A percentile compares a stretch with the other conserved stretches of the same genome.
phyloP scores from a whole-genome alignment of 2,888 invertebrate genomes.

The Keiferia lycopersicella region DNA sequence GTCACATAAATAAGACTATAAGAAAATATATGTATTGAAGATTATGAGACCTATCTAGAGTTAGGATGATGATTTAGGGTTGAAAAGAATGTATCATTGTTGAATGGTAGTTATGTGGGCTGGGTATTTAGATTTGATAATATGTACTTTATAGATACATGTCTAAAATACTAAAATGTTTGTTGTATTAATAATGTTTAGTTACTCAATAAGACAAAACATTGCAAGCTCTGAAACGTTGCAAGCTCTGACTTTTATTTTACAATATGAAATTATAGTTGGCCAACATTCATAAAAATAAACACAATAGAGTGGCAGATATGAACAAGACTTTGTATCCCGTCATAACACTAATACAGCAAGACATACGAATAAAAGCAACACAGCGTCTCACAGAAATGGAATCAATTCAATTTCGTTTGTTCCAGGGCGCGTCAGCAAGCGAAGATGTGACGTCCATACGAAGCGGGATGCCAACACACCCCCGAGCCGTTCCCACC shows the following conservation, averaged over 20 bases:
- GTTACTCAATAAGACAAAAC: too few species aligned
- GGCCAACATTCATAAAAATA: neutral
- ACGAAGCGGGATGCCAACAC: slow-evolving; percentile 31
- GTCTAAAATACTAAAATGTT: too few species aligned
- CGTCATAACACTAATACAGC: slow-evolving; percentile 22
- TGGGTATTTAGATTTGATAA: too few species aligned
- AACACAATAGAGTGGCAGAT: slow-evolving; percentile 11
- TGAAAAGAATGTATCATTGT: too few species aligned
- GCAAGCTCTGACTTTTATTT: too few species aligned
- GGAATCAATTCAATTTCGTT: slow-evolving; percentile 53
- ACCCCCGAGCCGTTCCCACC: slow-evolving; percentile 36
- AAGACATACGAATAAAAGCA: slow-evolving; percentile 45
- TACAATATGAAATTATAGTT: neutral
- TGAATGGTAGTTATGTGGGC: too few species aligned
- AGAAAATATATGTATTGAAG: neutral
- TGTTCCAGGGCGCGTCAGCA: slow-evolving; percentile 50
- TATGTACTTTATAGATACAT: too few species aligned
- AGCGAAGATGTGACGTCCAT: slow-evolving; percentile 39
- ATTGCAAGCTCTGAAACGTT: too few species aligned
- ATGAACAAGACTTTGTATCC: slow-evolving; percentile 16
- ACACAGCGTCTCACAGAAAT: slow-evolving; percentile 43
- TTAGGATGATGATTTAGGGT: too few species aligned
- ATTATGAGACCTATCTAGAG: neutral
- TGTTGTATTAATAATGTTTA: too few species aligned
- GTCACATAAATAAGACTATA: slow-evolving; percentile 7